Evolutionary conservation across 2,888 invertebrate genomes (phyloP).

Genomic region (Lasiommata megera): DNA sequence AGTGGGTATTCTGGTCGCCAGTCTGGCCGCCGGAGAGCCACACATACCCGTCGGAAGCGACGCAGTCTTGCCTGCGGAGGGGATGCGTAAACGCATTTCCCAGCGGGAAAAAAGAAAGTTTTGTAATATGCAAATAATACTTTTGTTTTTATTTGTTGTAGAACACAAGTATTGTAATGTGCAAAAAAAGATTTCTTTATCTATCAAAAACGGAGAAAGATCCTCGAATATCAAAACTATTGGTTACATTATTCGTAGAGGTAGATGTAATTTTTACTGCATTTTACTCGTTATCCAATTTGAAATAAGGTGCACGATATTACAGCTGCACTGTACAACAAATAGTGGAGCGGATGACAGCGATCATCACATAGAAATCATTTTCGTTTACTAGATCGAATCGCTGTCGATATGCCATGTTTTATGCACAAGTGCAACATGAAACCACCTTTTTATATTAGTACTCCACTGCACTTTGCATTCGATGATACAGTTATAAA

Average conservation of each 20-base stretch:
- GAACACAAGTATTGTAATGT: too few species aligned
- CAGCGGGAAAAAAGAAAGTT: too few species aligned
- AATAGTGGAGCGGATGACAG: slow-evolving; percentile 39
- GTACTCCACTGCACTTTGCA: too few species aligned
- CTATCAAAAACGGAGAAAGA: background rate
- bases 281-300: slow-evolving; percentile 14
- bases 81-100: too few species aligned
- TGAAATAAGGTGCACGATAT: slow-evolving; percentile 12
- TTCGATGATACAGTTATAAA: too few species aligned
- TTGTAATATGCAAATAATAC: too few species aligned
- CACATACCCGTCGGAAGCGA: too few species aligned
- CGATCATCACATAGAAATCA: slow-evolving; percentile 53
- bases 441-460: background rate
- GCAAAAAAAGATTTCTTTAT: too few species aligned
- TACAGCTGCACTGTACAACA: slow-evolving; percentile 28
- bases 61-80: too few species aligned
- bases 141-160: too few species aligned
- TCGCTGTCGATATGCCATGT: slow-evolving; percentile 42
- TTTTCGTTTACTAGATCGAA: slow-evolving; percentile 65
- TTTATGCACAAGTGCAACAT: slow-evolving; percentile 34
- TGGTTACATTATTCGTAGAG: background rate
- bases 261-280: slow-evolving; percentile 7
- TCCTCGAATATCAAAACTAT: background rate
- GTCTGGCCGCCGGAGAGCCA: too few species aligned
- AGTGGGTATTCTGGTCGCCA: too few species aligned